Percentiles rank a stretch among this genome's conserved stretches.
Evolutionary conservation across 2,113 vertebrate genomes (phyloP).

Genomic region (Talpa occidentalis): DNA sequence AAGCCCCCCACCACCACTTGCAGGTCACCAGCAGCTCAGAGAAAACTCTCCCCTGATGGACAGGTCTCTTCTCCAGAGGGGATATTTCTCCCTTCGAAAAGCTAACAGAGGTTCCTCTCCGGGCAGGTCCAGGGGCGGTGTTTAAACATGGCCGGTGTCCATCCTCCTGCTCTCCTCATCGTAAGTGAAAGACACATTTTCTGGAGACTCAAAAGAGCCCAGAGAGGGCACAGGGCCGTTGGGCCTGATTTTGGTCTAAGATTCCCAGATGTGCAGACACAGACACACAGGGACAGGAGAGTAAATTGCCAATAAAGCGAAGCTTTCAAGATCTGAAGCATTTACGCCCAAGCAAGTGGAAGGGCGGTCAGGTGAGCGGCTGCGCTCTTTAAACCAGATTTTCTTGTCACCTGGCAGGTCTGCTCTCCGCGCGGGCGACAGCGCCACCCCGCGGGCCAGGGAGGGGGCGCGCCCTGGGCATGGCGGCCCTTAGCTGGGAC

Average conservation of each 20-base stretch:
- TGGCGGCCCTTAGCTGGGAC: too few relatives aligned
- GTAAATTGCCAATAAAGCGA: not conserved
- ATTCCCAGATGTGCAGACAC: conserved; percentile 62
- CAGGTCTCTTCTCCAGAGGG: not conserved
- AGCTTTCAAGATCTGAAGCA: not conserved
- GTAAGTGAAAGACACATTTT: not conserved
- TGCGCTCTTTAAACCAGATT: conserved; percentile 15
- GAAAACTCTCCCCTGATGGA: too few relatives aligned
- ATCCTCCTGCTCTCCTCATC: not conserved
- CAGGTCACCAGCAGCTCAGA: not conserved
- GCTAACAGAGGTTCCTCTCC: not conserved
- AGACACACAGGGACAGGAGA: not conserved
- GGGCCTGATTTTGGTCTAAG: conserved; percentile 18
- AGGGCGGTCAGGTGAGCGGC: accelerated
- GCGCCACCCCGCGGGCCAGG: conserved; percentile 81
- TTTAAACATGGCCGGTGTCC: not conserved
- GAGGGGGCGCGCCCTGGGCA: not conserved
- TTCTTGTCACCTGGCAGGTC: not conserved
- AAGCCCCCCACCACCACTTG: too few relatives aligned
- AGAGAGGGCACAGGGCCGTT: not conserved
- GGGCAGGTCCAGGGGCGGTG: accelerated
- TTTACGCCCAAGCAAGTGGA: not conserved
- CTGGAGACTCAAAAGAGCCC: not conserved
- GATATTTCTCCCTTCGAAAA: not conserved
- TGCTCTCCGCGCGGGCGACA: conserved; percentile 46